phyloP scores from a whole-genome alignment of 2,797 vertebrate species.

The Gymnothorax reevesii region DNA sequence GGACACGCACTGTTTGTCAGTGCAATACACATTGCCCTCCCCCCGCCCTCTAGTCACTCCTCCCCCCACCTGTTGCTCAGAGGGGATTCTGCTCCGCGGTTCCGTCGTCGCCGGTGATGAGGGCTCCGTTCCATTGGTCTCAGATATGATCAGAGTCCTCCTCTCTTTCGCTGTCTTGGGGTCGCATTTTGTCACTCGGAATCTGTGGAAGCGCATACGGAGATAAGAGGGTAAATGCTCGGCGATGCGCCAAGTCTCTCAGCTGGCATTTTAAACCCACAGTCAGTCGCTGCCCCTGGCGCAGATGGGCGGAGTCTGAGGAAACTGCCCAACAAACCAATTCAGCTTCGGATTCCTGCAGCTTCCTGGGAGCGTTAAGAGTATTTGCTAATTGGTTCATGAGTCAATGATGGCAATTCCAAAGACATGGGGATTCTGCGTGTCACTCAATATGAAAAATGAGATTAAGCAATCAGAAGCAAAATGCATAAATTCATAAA shows the following conservation, averaged over 20 bases:
- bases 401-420: too few relatives aligned
- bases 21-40: background rate
- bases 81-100: slow-evolving; percentile 59
- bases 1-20: background rate
- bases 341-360: background rate
- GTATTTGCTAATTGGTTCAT: too few relatives aligned
- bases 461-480: background rate
- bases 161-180: slow-evolving; percentile 75
- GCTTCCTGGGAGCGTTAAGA: too few relatives aligned
- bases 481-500: background rate
- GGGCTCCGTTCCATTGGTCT: slow-evolving; percentile 74
- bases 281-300: background rate
- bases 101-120: slow-evolving; percentile 61
- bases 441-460: too few relatives aligned
- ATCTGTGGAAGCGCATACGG: slow-evolving; percentile 67
- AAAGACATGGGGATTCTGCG: too few relatives aligned
- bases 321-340: background rate
- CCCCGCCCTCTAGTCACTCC: background rate
- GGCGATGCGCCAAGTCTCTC: background rate
- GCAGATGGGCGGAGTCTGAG: background rate
- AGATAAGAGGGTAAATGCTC: background rate
- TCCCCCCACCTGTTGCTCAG: slow-evolving; percentile 61
- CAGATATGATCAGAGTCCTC: slow-evolving; percentile 73
- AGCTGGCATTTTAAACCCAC: background rate
- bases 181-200: slow-evolving; percentile 92